A percentile compares a stretch with the other conserved stretches of the same genome.
These are phyloP conservation scores for Lethenteron reissneri DNA, from an alignment of 2,113 vertebrate genomes.

Conservation along the genomic window DNA sequence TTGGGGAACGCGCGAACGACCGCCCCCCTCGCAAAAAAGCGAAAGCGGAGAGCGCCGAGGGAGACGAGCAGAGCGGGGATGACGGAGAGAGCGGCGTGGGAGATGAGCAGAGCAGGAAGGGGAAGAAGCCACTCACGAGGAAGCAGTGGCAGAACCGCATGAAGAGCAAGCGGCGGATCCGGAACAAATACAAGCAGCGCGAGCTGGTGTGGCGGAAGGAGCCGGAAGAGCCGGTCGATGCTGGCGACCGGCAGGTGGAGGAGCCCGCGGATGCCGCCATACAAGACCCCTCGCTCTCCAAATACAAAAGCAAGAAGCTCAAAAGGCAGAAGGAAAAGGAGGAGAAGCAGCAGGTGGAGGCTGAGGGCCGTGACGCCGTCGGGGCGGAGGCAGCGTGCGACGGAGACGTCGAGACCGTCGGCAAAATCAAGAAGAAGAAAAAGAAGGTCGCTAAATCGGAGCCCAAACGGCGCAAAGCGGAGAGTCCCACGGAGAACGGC, in stretches of 20 bases:
- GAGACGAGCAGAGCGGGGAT: too few species aligned
- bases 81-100: too few species aligned
- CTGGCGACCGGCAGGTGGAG: background rate
- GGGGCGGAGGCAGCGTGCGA: background rate
- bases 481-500: too few species aligned
- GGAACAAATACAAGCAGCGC: conserved; percentile 16
- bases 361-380: background rate
- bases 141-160: conserved; percentile 22
- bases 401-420: background rate
- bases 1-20: too few species aligned
- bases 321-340: background rate
- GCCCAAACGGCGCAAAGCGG: too few species aligned
- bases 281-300: background rate
- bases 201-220: background rate
- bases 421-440: background rate
- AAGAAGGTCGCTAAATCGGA: background rate
- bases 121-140: conserved; percentile 12
- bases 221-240: background rate
- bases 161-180: conserved; percentile 19
- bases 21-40: too few species aligned
- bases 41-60: too few species aligned
- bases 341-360: background rate
- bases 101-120: background rate
- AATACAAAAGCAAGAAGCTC: background rate
- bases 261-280: background rate